A percentile compares a stretch with the other conserved stretches of the same genome.
Conservation (phyloP, 2,888 invertebrate species). For the Malacosoma neustria region DNA sequence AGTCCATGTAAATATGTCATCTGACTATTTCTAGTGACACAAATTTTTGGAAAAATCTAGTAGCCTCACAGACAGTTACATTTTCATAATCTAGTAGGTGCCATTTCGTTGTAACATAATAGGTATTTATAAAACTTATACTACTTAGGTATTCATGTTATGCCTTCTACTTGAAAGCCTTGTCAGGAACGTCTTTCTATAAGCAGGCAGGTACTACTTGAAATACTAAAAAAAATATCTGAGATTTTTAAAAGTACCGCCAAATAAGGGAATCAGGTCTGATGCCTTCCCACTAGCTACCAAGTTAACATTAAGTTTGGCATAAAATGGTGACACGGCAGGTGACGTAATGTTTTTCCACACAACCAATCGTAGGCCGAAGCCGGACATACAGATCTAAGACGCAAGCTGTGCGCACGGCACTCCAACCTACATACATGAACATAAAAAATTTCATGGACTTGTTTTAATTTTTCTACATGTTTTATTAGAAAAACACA, state of each 20-base stretch:
- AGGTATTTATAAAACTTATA: too few species aligned
- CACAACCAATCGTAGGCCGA: constrained; percentile 47
- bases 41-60: too few species aligned
- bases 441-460: constrained; percentile 50
- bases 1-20: too few species aligned
- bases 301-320: constrained; percentile 18
- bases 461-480: constrained; percentile 32
- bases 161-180: too few species aligned
- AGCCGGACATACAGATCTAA: constrained; percentile 54
- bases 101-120: too few species aligned
- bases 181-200: too few species aligned
- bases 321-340: constrained; percentile 28
- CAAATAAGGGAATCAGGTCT: neutral
- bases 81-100: too few species aligned
- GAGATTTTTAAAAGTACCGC: neutral
- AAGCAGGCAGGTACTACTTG: too few species aligned
- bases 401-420: constrained; percentile 60
- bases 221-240: too few species aligned
- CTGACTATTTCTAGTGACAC: too few species aligned
- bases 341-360: constrained; percentile 59
- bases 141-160: too few species aligned
- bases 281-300: constrained; percentile 16
- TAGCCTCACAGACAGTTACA: too few species aligned
- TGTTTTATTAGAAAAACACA: constrained; percentile 17
- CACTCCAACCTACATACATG: constrained; percentile 63